Conservation (phyloP, 2,888 invertebrate species). For the Rhagium mordax region DNA sequence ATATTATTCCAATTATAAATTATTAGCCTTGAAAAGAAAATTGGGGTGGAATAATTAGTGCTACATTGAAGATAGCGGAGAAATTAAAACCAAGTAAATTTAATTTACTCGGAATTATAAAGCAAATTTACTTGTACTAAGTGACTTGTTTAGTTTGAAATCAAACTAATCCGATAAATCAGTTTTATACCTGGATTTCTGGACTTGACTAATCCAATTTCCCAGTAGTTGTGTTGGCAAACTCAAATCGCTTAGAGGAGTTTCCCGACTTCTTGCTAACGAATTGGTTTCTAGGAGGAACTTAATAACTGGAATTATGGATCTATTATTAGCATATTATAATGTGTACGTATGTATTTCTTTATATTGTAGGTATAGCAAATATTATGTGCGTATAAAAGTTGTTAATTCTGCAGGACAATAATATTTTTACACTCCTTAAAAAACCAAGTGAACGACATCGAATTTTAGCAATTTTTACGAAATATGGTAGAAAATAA, state of each 20-base stretch:
- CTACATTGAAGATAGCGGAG: slow-evolving; percentile 18
- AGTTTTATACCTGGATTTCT: slow-evolving; percentile 30
- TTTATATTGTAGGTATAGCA: too few species aligned
- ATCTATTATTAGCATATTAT: background rate
- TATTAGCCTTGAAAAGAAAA: slow-evolving; percentile 18
- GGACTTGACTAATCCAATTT: slow-evolving; percentile 21
- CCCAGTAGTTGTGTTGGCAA: background rate
- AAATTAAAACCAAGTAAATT: slow-evolving; percentile 28
- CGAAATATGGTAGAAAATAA: too few species aligned
- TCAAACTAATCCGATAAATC: slow-evolving; percentile 29
- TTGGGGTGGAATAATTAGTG: slow-evolving; percentile 20
- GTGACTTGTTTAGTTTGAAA: slow-evolving; percentile 29
- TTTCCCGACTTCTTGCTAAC: background rate
- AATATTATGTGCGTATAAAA: too few species aligned
- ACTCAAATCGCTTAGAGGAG: slow-evolving; percentile 3
- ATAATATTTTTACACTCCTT: too few species aligned
- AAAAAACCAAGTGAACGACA: too few species aligned
- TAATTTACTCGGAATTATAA: slow-evolving; percentile 20
- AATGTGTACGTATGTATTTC: too few species aligned
- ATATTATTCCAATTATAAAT: slow-evolving; percentile 18
- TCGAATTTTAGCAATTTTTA: too few species aligned
- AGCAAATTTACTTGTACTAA: slow-evolving; percentile 25
- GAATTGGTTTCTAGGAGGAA: background rate
- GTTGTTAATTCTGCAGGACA: too few species aligned
- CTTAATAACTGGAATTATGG: background rate